A percentile compares a stretch with the other conserved stretches of the same genome.
These are phyloP conservation scores for Scolopax bukidnonensis DNA, from an alignment of 2,797 vertebrate genomes.

Conservation along the genomic window DNA sequence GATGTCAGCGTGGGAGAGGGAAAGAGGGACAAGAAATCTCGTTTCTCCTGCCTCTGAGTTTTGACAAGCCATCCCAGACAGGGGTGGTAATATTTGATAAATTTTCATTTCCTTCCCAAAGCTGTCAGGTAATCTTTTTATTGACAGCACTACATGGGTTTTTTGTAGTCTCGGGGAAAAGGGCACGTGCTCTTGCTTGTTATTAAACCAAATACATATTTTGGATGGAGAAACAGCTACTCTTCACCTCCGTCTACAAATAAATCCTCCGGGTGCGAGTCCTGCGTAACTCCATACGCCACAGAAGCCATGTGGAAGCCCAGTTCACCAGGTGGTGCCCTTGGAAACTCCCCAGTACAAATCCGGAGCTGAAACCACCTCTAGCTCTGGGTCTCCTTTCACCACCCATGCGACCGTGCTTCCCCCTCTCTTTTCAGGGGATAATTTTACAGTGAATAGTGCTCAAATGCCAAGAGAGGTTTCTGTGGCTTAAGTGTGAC, in stretches of 20 bases:
- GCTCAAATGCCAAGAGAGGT: neutral
- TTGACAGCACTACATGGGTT: slow-evolving; percentile 72
- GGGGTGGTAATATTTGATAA: slow-evolving; percentile 62
- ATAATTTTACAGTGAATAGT: slow-evolving; percentile 2
- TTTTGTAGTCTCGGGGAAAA: slow-evolving; percentile 10
- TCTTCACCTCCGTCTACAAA: neutral
- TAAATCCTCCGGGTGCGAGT: neutral
- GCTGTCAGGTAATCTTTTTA: slow-evolving; percentile 82
- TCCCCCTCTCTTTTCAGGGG: neutral
- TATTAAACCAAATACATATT: slow-evolving; percentile 22
- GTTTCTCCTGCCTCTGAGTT: slow-evolving; percentile 40
- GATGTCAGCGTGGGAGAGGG: neutral
- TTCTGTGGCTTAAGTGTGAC: neutral
- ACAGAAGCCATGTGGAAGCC: neutral
- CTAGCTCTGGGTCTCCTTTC: neutral
- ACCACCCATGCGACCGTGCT: neutral
- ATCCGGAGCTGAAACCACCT: neutral
- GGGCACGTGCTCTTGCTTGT: neutral
- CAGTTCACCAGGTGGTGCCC: fast-evolving
- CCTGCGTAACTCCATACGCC: neutral
- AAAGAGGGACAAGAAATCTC: neutral
- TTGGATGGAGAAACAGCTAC: neutral
- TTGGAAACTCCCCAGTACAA: neutral
- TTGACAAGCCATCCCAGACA: slow-evolving; percentile 72
- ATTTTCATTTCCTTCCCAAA: slow-evolving; percentile 71